phyloP scores from a whole-genome alignment of 2,113 vertebrate species.

The Ranitomeya variabilis region DNA sequence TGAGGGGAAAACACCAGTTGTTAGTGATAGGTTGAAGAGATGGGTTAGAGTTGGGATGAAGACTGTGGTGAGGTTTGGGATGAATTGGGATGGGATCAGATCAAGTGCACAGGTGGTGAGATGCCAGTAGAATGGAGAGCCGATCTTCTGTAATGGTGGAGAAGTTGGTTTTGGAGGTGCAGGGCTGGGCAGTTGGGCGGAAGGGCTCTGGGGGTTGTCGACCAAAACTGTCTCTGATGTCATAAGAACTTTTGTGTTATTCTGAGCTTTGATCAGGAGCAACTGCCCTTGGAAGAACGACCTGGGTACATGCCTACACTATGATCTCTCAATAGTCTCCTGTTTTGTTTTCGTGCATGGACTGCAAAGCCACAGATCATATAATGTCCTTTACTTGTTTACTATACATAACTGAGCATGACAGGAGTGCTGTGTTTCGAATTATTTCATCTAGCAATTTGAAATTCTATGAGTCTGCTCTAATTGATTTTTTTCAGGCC shows the following conservation, averaged over 20 bases:
- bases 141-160: no score
- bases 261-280: background rate
- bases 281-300: background rate
- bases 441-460: conserved; percentile 55
- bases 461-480: background rate
- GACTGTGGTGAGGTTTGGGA: no score
- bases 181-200: no score
- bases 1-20: no score
- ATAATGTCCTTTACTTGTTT: conserved; percentile 63
- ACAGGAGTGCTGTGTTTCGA: conserved; percentile 58
- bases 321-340: conserved; percentile 48
- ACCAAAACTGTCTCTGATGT: no score
- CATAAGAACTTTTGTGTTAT: background rate
- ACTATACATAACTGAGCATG: conserved; percentile 60
- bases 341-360: conserved; percentile 32
- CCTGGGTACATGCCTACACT: conserved; percentile 3
- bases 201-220: no score
- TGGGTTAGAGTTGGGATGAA: no score
- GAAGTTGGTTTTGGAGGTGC: no score
- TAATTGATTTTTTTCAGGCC: conserved; percentile 6
- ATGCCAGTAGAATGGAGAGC: no score
- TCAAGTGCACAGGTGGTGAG: no score
- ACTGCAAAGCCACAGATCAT: conserved; percentile 65
- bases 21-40: no score
- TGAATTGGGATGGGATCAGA: no score